Evolutionary conservation across 1,140 invertebrate species (phyloP), one percentile per base, ranked within the genome.

Genomic region (Drosophila miranda): DNA sequence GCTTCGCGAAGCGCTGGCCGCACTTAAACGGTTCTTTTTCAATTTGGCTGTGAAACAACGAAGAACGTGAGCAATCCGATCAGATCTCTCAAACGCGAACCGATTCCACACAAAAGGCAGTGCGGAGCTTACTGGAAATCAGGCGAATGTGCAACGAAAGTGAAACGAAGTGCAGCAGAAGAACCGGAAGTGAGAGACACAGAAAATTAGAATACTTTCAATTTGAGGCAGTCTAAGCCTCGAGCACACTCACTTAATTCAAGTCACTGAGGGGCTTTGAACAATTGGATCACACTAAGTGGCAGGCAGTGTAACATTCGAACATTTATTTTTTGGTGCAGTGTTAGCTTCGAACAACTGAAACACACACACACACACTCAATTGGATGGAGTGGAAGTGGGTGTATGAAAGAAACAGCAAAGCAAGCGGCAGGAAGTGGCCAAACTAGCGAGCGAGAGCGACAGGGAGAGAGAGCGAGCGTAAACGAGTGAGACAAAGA

Each of bases 1-100:
- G 76, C 81, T 86, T 86, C 77, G 55, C 64, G 63, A 41, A 62
- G 53, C 64, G 77, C 81, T 87, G 75, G 77, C 78, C 58, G 60
- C 77, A 64, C 63, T 64, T 58, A 57, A 70, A 87, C 64, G 79
- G 64, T 86, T 86, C 82, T 86, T 86, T 86, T 87, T 75, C 61
- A 81, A 87, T 75, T 86, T 72, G 82, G 82, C 82, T 86, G 82
- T 87, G 82, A 86, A 82, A 81, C 82, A 82, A 87, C 66, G 52
- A 82, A 81, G 73, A 82, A 87, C 82, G 58, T 66, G 26, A 41
- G 45, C 21, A 46, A 23, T 16, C 7, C 52, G 7, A 38, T 38
- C 34, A 9, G 9, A 34, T 34, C 49, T 26, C n/a, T 28, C 28
- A 44, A 28, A 46, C 53, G 59, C 51, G 51, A 43, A 55, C 53